Evolutionary conservation across 2,113 vertebrate genomes (phyloP), one percentile per base, ranked within the genome.

Genomic region (Sturnus vulgaris): DNA sequence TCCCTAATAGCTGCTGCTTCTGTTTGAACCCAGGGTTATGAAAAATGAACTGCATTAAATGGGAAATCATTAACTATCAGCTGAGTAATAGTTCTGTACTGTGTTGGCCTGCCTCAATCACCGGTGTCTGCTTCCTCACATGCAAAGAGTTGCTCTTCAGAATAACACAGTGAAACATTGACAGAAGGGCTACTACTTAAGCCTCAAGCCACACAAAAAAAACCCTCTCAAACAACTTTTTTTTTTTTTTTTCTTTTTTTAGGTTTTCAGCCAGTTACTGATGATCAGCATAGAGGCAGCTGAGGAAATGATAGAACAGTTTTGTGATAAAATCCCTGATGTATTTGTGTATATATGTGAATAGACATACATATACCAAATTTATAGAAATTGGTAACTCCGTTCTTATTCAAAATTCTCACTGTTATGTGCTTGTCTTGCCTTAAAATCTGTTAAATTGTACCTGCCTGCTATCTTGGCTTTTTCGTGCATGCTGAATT

Each of bases 1-100:
- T 93, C 81, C 92, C 88, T 97, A 95, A 94, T 65, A 97, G 93
- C 92, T 95, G 86, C 93, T 96, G 97, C 92, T 96, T 97, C 94
- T 97, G 42, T 96, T 95, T 98, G 97, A 98, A 97, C 96, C 96
- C 25, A 4, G 63, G 93, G 95, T 97, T 97, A 92, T 95, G 94
- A 95, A 96, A 97, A 91, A 97, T 93, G 95, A 97, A 96, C 96
- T 96, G 70, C 79, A 92, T 96, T 97, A 97, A 97, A 96, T 96
- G 77, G 92, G 94, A 97, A 97, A 98, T 97, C 97, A 97, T 97
- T 97, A 95, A 94, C 91, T 96, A 97, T 96, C 88, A 94, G 77
- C 96, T 94, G 91, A 97, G 87, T 93, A 92, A 96, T 96, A 97
- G 90, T 91, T 68, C 47, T 61, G 53, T 69, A 30, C 60, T 95